phyloP scores from a whole-genome alignment of 2,888 invertebrate species.

The Shargacucullia verbasci region DNA sequence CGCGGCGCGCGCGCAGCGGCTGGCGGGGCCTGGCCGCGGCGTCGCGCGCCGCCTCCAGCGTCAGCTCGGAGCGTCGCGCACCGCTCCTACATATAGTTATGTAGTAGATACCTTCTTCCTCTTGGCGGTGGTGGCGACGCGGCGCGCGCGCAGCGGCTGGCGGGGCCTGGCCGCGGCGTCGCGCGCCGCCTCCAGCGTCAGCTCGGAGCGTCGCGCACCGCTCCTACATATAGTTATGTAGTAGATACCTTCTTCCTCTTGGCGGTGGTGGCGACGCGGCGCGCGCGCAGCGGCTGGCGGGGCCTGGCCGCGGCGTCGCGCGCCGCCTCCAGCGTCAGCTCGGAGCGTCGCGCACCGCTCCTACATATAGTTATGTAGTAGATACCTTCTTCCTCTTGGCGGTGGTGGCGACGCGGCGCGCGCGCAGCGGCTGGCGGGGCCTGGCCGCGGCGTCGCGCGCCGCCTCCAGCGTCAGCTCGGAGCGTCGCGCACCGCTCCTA shows the following conservation, averaged over 20 bases:
- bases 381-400: not conserved
- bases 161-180: slow-evolving; percentile 97
- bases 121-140: slow-evolving; percentile 98
- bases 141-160: slow-evolving; percentile 97
- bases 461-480: not conserved
- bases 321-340: slow-evolving; percentile 98
- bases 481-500: not conserved
- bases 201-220: slow-evolving; percentile 98
- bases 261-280: slow-evolving; percentile 98
- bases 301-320: slow-evolving; percentile 96
- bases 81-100: slow-evolving; percentile 78
- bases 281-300: slow-evolving; percentile 96
- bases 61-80: slow-evolving; percentile 92
- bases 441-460: not conserved
- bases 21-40: slow-evolving; percentile 97
- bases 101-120: slow-evolving; percentile 89
- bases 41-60: slow-evolving; percentile 98
- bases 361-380: slow-evolving; percentile 89
- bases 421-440: not conserved
- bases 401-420: too few relatives aligned
- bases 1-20: slow-evolving; percentile 97
- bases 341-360: slow-evolving; percentile 97
- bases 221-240: slow-evolving; percentile 95
- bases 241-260: slow-evolving; percentile 92
- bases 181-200: slow-evolving; percentile 97